Conservation (phyloP, 2,797 vertebrate genomes). For the Liasis olivaceus region DNA sequence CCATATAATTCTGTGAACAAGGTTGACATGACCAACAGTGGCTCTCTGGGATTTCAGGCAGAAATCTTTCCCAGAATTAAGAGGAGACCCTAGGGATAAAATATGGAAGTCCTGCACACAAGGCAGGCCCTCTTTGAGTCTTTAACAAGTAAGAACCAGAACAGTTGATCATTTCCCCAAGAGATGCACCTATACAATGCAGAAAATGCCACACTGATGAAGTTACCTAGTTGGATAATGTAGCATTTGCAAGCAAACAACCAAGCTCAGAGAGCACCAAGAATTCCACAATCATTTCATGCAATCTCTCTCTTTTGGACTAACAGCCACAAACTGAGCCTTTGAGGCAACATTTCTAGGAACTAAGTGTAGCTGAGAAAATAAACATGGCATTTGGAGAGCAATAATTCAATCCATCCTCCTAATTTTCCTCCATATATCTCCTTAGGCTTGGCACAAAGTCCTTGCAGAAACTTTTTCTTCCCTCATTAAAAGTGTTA, state of each 20-base stretch:
- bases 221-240: not conserved
- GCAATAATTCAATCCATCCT: not conserved
- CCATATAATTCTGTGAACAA: not conserved
- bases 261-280: not conserved
- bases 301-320: not conserved
- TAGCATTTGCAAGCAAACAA: not conserved
- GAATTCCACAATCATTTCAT: not conserved
- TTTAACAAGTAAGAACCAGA: not conserved
- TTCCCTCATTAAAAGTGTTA: not conserved
- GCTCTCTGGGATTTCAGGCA: not conserved
- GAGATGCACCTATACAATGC: not conserved
- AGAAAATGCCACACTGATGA: not conserved
- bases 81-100: not conserved
- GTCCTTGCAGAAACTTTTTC: not conserved
- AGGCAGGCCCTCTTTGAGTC: not conserved
- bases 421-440: fast-evolving
- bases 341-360: not conserved
- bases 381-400: not conserved
- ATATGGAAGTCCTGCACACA: not conserved
- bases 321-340: fast-evolving
- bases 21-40: not conserved
- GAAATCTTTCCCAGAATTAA: not conserved
- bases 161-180: not conserved
- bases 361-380: not conserved
- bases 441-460: not conserved